phyloP scores from a whole-genome alignment of 2,888 invertebrate species.

The Bursaphelenchus okinawaensis region DNA sequence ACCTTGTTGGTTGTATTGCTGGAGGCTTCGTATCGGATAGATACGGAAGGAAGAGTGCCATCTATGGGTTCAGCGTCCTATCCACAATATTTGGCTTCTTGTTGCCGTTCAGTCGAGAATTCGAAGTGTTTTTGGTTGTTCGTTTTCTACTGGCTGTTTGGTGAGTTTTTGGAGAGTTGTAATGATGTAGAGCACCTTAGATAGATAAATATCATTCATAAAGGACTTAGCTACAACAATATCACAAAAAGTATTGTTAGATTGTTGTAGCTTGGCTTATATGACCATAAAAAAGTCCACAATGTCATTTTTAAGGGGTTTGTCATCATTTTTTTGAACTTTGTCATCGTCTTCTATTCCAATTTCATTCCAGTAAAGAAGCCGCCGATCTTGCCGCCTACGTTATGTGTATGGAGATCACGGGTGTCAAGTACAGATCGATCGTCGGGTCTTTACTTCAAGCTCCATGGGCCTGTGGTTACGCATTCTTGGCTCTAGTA shows the following conservation, averaged over 20 bases:
- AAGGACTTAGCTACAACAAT: too few species aligned
- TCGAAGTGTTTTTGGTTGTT: constrained; percentile 52
- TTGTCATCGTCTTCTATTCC: too few species aligned
- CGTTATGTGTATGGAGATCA: constrained; percentile 58
- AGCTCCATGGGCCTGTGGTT: constrained; percentile 57
- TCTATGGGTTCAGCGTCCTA: constrained; percentile 45
- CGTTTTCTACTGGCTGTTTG: constrained; percentile 47
- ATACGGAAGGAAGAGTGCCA: constrained; percentile 54
- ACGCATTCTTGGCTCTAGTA: constrained; percentile 42
- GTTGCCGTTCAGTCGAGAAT: constrained; percentile 46
- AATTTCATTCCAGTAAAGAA: constrained; percentile 46
- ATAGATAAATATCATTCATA: too few species aligned
- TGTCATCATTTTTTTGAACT: too few species aligned
- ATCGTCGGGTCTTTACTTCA: constrained; percentile 56
- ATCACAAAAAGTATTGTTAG: too few species aligned
- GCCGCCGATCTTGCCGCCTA: constrained; percentile 58
- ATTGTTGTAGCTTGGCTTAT: too few species aligned
- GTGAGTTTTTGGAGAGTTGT: neutral
- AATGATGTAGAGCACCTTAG: too few species aligned
- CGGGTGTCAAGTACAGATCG: constrained; percentile 54
- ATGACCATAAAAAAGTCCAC: too few species aligned
- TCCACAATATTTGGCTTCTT: constrained; percentile 53
- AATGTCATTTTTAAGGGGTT: too few species aligned
- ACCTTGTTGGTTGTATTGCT: constrained; percentile 51
- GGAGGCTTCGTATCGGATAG: constrained; percentile 54